phyloP scores from a whole-genome alignment of 2,113 vertebrate species.

The Cinclus cinclus region DNA sequence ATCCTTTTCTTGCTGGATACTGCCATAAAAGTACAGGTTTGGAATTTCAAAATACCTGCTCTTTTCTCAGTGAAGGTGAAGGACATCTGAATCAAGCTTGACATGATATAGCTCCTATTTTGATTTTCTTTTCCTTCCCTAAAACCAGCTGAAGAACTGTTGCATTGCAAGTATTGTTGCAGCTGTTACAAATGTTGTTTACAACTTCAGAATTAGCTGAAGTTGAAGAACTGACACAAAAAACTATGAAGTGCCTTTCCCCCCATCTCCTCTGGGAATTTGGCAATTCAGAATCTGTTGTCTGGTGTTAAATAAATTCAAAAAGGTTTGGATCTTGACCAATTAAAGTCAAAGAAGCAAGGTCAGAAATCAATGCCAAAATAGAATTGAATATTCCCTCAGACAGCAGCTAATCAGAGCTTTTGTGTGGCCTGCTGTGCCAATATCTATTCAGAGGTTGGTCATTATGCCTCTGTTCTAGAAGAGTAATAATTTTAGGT shows the following conservation, averaged over 20 bases:
- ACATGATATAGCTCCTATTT: neutral
- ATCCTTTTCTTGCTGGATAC: neutral
- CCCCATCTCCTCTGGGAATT: neutral
- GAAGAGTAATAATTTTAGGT: slow-evolving; percentile 53
- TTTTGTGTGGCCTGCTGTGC: slow-evolving; percentile 61
- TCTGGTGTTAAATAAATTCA: neutral
- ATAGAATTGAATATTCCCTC: slow-evolving; percentile 27
- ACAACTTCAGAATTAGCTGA: neutral
- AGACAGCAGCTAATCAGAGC: slow-evolving; percentile 43
- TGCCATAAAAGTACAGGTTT: neutral
- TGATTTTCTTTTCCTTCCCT: neutral
- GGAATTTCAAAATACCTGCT: neutral
- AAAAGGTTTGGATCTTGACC: neutral
- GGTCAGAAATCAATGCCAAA: slow-evolving; percentile 29
- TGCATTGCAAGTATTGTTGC: accelerated
- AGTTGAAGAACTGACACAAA: neutral
- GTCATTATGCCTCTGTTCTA: slow-evolving; percentile 55
- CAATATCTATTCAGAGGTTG: slow-evolving; percentile 56
- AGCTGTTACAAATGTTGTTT: neutral
- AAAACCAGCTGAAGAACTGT: neutral
- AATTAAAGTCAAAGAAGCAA: slow-evolving; percentile 33
- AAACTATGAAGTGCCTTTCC: neutral
- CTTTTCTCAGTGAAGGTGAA: neutral
- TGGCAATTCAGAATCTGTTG: neutral
- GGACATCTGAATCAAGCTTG: neutral